Evolutionary conservation across 1,140 invertebrate genomes (phyloP), one percentile per base, ranked within the genome.

Genomic region (Drosophila tristis): DNA sequence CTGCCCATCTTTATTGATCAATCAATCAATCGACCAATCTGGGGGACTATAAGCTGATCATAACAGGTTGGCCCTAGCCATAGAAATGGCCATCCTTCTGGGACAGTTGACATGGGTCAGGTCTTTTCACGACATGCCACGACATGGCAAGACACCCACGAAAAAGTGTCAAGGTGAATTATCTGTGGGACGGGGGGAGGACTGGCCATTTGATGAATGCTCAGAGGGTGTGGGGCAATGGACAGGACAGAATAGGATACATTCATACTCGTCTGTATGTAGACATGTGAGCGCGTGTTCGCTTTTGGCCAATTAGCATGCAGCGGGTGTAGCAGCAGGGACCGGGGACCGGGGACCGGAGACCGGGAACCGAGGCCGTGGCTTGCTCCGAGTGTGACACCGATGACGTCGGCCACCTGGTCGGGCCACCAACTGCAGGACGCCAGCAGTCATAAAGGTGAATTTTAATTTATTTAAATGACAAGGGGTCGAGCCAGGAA

Each of bases 401-500:
- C 78, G 74, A 82, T 87, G 82, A 86, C 82, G 82, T 81, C 68
- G 75, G 54, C 42, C 31, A n/a, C n/a, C 35, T 25, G 51, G 35
- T 39, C 11, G 35, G 35, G 11, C 35, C 35, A 39, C 56, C 57
- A 15, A 60, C 49, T 80, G 78, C 73, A 76, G 56, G 73, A 65
- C 72, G 63, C 29, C 31, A 23, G 57, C 63, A 66, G 62, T 76
- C 80, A 80, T 84, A 73, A 73, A 66, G 81, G 74, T 63, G 60
- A 89, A 79, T 79, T 87, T 68, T 87, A 89, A 87, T 87, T 87
- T 82, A 87, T 87, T 87, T 87, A 87, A 87, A 87, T 87, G 82
- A 68, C 79, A 61, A 48, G 56, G 23, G 26, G 26, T 2, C 35
- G n/a, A n/a, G 20, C 11, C 35, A 13, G 11, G 16, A 53, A n/a